Percentiles rank a stretch among this genome's conserved stretches.
These are phyloP conservation scores for Ecdyonurus torrentis DNA, from an alignment of 2,888 invertebrate genomes.

Conservation along the genomic window DNA sequence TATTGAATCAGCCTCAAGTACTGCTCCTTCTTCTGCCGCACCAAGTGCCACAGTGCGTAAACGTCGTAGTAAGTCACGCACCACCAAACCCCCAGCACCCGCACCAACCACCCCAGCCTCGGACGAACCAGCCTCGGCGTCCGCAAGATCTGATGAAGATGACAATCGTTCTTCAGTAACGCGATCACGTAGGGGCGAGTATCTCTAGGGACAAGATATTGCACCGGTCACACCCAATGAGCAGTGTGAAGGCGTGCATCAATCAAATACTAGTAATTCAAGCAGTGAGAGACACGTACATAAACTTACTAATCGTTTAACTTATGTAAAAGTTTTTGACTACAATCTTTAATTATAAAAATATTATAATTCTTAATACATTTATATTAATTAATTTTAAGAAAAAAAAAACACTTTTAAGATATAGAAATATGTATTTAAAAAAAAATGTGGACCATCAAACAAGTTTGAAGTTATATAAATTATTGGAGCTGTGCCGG, in stretches of 20 bases:
- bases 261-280: neutral
- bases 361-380: too few species aligned
- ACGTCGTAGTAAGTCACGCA: conserved; percentile 42
- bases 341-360: neutral
- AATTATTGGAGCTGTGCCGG: neutral
- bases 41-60: conserved; percentile 27
- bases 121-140: neutral
- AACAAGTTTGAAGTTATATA: too few species aligned
- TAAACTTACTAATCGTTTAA: neutral
- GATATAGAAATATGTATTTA: too few species aligned
- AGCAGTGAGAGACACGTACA: neutral
- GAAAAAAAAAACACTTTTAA: too few species aligned
- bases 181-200: neutral
- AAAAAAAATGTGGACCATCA: neutral
- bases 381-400: too few species aligned
- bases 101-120: conserved; percentile 32
- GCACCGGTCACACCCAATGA: neutral
- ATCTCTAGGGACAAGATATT: neutral
- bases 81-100: conserved; percentile 31
- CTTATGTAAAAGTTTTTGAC: neutral
- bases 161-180: neutral
- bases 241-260: neutral
- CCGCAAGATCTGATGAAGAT: neutral
- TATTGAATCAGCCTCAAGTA: neutral
- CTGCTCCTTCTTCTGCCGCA: neutral